Evolutionary conservation across 2,113 vertebrate species (phyloP).

Genomic region (Lepus americanus): DNA sequence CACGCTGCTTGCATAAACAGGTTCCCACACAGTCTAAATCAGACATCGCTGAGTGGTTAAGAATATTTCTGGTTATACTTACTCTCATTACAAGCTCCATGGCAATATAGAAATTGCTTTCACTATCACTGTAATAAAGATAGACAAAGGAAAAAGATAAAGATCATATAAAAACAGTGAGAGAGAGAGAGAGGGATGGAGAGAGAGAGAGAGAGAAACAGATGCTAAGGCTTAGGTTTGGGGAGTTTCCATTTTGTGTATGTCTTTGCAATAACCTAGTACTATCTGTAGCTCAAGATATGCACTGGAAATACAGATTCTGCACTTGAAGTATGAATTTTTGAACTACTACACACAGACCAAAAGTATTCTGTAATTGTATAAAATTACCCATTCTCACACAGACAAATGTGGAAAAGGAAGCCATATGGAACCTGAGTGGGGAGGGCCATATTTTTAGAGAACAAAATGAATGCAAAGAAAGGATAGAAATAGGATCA

Average conservation of each 20-base stretch:
- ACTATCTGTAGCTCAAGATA: not conserved
- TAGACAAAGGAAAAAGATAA: not conserved
- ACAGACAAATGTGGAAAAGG: constrained; percentile 34
- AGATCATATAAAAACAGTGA: not conserved
- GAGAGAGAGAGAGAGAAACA: not conserved
- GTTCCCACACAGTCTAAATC: not conserved
- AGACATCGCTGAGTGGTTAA: not conserved
- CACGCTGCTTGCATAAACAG: not conserved
- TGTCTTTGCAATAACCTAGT: not conserved
- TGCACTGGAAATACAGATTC: constrained; percentile 31
- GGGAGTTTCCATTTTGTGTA: not conserved
- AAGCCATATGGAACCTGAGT: not conserved
- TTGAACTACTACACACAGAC: constrained; percentile 41
- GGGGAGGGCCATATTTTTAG: not conserved
- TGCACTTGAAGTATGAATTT: constrained; percentile 50
- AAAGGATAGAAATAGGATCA: constrained; percentile 13
- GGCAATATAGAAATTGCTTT: not conserved
- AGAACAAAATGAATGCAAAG: constrained; percentile 22
- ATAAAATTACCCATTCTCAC: constrained; percentile 54
- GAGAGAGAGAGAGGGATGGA: not conserved
- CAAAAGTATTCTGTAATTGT: constrained; percentile 24
- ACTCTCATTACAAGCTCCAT: not conserved
- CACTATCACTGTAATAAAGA: not conserved
- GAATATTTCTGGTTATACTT: not conserved
- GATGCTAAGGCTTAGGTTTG: not conserved